Evolutionary conservation across 2,888 invertebrate species (phyloP).

Genomic region (Drosophila eohydei): DNA sequence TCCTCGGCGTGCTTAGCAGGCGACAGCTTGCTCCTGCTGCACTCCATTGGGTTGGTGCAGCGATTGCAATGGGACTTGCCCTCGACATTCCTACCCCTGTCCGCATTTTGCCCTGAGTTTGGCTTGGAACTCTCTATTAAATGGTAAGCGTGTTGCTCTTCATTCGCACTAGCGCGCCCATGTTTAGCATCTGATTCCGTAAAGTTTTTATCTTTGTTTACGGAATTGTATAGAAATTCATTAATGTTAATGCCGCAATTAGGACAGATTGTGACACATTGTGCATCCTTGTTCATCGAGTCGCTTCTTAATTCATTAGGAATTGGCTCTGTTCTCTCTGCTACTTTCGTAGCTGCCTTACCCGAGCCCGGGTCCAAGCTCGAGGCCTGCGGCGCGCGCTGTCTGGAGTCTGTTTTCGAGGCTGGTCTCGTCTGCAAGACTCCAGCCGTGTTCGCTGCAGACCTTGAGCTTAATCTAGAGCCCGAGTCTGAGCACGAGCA

Average conservation of each 20-base stretch:
- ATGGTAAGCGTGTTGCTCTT: neutral
- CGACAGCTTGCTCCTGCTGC: constrained; percentile 13
- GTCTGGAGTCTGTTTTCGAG: neutral
- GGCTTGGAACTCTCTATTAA: too few species aligned
- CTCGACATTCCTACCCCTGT: too few species aligned
- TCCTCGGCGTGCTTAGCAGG: neutral
- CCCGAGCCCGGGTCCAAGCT: neutral
- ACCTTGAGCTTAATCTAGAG: neutral
- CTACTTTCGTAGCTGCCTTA: neutral
- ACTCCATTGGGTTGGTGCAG: neutral
- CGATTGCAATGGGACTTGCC: neutral
- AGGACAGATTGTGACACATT: constrained; percentile 6
- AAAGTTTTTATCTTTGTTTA: neutral
- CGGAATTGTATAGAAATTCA: neutral
- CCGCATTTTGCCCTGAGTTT: neutral
- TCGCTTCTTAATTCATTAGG: neutral
- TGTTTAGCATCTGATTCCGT: neutral
- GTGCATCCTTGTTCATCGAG: neutral
- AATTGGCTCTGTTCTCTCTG: neutral
- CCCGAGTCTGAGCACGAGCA: neutral
- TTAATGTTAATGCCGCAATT: constrained; percentile 13
- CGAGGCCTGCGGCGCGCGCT: neutral
- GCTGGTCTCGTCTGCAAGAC: neutral
- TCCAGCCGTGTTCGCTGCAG: neutral
- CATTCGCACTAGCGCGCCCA: neutral